A percentile compares a stretch with the other conserved stretches of the same genome.
These are phyloP conservation scores for Gambusia affinis DNA, from an alignment of 2,113 vertebrate species.

Conservation along the genomic window DNA sequence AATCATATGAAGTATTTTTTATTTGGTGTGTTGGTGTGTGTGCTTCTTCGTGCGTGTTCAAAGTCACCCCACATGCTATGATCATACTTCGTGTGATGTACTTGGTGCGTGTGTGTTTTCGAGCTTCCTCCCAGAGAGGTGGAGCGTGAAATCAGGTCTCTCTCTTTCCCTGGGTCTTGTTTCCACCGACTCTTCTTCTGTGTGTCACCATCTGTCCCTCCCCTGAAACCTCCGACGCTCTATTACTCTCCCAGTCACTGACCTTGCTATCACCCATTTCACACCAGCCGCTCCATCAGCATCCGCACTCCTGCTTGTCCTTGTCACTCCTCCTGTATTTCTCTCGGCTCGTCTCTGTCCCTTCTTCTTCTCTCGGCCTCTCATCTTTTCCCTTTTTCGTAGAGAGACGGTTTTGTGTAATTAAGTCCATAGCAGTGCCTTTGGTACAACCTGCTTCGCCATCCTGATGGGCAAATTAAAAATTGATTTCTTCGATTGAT, in stretches of 20 bases:
- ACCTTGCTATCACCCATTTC: constrained; percentile 66
- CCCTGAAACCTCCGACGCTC: constrained; percentile 32
- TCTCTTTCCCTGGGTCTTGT: constrained; percentile 33
- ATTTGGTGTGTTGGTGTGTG: constrained; percentile 9
- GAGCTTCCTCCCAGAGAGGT: constrained; percentile 31
- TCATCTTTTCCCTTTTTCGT: constrained; percentile 47
- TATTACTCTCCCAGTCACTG: constrained; percentile 46
- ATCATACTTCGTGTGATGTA: constrained; percentile 45
- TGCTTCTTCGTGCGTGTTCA: constrained; percentile 30
- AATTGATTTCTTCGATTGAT: constrained; percentile 81
- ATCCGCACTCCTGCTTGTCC: constrained; percentile 10
- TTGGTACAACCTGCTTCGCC: constrained; percentile 65
- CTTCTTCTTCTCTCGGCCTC: constrained; percentile 19
- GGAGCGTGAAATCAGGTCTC: constrained; percentile 57
- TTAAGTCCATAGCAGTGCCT: constrained; percentile 68
- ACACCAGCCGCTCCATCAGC: constrained; percentile 43
- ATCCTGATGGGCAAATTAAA: constrained; percentile 79
- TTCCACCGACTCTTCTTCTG: constrained; percentile 38
- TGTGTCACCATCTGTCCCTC: constrained; percentile 56
- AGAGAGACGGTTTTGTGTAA: constrained; percentile 68
- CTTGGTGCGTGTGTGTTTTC: constrained; percentile 32
- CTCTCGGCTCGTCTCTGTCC: constrained; percentile 24
- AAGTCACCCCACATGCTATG: constrained; percentile 54
- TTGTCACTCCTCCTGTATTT: constrained; percentile 26
- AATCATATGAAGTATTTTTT: constrained; percentile 32